Evolutionary conservation across 2,113 vertebrate genomes (phyloP).

Genomic region (Bubo scandiacus): DNA sequence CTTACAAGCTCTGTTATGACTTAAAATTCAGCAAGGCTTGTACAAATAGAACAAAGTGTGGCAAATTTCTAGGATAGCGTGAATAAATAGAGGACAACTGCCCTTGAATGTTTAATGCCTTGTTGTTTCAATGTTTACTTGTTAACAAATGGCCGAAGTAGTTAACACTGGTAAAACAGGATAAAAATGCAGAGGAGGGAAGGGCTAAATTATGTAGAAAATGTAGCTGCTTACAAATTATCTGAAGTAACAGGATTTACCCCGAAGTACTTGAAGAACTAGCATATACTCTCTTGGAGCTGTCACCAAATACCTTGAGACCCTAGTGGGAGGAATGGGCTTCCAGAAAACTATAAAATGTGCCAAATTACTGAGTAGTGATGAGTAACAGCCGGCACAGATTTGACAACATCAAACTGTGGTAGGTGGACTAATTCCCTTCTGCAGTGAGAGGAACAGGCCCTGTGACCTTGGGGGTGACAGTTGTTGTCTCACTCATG

Average conservation of each 20-base stretch:
- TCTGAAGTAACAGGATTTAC: neutral
- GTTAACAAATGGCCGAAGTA: neutral
- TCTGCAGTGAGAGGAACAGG: neutral
- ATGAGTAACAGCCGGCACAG: neutral
- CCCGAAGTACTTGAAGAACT: neutral
- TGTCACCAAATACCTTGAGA: neutral
- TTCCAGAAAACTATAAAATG: neutral
- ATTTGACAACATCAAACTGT: rapidly evolving
- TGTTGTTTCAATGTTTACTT: neutral
- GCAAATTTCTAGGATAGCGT: neutral
- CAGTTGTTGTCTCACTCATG: neutral
- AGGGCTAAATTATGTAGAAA: neutral
- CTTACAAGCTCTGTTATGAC: neutral
- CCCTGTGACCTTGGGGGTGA: neutral
- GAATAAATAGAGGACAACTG: neutral
- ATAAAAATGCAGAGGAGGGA: neutral
- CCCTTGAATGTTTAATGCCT: neutral
- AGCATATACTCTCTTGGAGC: neutral
- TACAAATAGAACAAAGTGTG: neutral
- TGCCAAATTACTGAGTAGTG: neutral
- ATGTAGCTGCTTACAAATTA: neutral
- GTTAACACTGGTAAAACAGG: neutral
- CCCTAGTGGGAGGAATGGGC: neutral
- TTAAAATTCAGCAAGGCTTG: neutral
- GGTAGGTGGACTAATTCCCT: neutral